Base-by-base conservation (phyloP, 2,888 invertebrate species). In the Ormia ochracea region DNA sequence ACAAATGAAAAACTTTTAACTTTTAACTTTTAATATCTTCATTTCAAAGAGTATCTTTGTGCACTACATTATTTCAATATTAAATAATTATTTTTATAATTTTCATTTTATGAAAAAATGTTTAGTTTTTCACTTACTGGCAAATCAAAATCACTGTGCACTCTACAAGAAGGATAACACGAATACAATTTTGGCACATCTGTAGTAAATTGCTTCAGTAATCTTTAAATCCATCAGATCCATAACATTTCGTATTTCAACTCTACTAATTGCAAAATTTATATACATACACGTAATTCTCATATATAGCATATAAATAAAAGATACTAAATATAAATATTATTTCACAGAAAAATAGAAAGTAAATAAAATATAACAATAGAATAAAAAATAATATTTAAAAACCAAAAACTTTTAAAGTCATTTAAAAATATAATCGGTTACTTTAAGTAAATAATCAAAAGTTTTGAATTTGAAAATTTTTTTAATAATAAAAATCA, bases 141-240 rank as follows among this genome's bases (percentile, higher is more conserved):
- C 52, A 65, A 45, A 9, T 56, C 38, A 41, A 31, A 21, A 19
- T 56, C 66, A 72, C 80, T 76, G 76, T 76, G 80, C 80, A 80
- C 80, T 68, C 17, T 54, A 14, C 9, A 58, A 66, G 43, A 28
- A 1, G 3, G 21, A 66, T 10, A 43, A 45, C 21, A 58, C 54
- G 4, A 31, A 45, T 38, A 45, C 28, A 50, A n/a, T 61, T 66
- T 56, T 68, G 21, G 74, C 79, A 80, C 79, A 17, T 50, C 28
- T 66, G 72, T 31, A 5, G 58, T 54, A 58, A 69, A 69, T 4
- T 33, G 69, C 68, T 69, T 66, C 50, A 61, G 50, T 78, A 50
- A 52, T 63, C 43, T 50, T 66, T 14, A 23, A 31, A 58, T 41
- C 21, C 45, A 61, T 61, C n/a, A 28, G n/a, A 68, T 36, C 12